These are phyloP conservation scores for Drosophila truncata DNA, from an alignment of 1,140 invertebrate genomes.

Conservation along the genomic window DNA sequence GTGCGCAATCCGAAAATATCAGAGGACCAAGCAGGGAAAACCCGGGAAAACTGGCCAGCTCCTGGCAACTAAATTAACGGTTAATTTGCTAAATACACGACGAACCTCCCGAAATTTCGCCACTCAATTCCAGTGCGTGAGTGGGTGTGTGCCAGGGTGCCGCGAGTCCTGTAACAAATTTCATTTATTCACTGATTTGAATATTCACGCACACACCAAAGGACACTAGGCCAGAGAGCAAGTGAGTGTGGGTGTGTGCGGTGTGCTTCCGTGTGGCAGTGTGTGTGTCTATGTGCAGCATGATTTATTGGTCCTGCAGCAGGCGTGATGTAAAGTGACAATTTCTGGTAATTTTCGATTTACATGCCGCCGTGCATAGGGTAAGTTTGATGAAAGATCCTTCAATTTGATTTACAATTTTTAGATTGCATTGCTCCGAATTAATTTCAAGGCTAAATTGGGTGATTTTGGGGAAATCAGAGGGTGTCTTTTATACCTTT, in stretches of 20 bases:
- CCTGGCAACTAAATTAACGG: constrained; percentile 39
- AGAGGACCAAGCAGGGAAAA: not conserved
- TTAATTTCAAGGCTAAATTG: constrained; percentile 14
- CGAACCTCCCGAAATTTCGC: not conserved
- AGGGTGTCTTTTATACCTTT: not conserved
- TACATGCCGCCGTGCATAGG: constrained; percentile 71
- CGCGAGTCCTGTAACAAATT: constrained; percentile 45
- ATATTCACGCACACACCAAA: constrained; percentile 60
- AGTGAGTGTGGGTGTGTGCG: constrained; percentile 14
- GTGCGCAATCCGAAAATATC: constrained; percentile 6
- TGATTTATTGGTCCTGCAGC: constrained; percentile 64
- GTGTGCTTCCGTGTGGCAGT: constrained; percentile 1
- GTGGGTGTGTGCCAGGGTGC: constrained; percentile 9
- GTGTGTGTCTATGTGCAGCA: constrained; percentile 31
- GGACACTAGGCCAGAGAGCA: constrained; percentile 41
- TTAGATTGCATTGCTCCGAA: constrained; percentile 17
- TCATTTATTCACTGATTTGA: constrained; percentile 74
- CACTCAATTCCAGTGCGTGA: constrained; percentile 11
- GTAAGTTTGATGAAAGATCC: constrained; percentile 50
- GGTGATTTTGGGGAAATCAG: not conserved
- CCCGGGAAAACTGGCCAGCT: constrained; percentile 8
- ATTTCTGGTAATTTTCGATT: constrained; percentile 78
- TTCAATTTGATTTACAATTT: constrained; percentile 31
- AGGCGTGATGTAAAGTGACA: constrained; percentile 75
- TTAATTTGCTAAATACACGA: constrained; percentile 61